Evolutionary conservation across 2,797 vertebrate species (phyloP).

Genomic region (Dallia pectoralis): DNA sequence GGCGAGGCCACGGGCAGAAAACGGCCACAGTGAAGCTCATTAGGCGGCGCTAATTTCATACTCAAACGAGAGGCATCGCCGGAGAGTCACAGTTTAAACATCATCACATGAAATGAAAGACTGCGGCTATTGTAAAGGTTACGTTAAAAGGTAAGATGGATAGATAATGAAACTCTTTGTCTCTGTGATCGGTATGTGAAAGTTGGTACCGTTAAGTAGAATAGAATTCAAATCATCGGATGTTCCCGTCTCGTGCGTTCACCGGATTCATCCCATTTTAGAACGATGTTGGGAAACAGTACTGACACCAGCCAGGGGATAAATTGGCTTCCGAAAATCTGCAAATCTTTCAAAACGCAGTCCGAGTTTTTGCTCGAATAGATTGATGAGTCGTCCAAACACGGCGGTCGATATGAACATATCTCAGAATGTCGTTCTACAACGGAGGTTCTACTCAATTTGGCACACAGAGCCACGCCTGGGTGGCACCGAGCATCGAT

Average conservation of each 20-base stretch:
- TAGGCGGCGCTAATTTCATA: conserved; percentile 78
- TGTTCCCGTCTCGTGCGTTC: not conserved
- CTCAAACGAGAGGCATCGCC: conserved; percentile 80
- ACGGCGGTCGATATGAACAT: too few relatives aligned
- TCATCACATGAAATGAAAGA: conserved; percentile 39
- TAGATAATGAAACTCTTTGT: not conserved
- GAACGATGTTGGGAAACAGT: not conserved
- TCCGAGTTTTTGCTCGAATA: too few relatives aligned
- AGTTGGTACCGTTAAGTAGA: not conserved
- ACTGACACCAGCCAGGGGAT: too few relatives aligned
- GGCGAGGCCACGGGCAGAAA: conserved; percentile 75
- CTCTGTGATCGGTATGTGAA: not conserved
- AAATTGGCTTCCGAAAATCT: too few relatives aligned
- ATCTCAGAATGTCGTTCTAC: too few relatives aligned
- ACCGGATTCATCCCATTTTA: too few relatives aligned
- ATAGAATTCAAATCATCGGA: not conserved
- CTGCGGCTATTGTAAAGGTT: conserved; percentile 19
- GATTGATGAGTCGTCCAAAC: too few relatives aligned
- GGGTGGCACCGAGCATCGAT: too few relatives aligned
- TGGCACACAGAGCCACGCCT: too few relatives aligned
- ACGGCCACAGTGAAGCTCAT: conserved; percentile 51
- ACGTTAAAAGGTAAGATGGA: conserved; percentile 7
- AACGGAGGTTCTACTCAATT: too few relatives aligned
- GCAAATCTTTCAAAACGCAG: too few relatives aligned
- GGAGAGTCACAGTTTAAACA: conserved; percentile 75